Evolutionary conservation across 2,797 vertebrate species (phyloP).

Genomic region (Prionace glauca): DNA sequence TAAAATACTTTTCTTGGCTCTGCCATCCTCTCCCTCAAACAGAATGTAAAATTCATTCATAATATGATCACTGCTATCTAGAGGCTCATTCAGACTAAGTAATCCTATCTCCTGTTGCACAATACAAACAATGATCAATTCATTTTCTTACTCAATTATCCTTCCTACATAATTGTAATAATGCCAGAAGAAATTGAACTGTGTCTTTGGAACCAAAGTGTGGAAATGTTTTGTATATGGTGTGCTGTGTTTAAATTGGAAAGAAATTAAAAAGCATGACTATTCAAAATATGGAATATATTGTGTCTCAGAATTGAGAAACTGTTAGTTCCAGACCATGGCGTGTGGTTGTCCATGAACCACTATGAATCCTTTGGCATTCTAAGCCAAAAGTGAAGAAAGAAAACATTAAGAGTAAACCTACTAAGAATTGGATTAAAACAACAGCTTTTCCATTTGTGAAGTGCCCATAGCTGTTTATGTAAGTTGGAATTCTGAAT

Average conservation of each 20-base stretch:
- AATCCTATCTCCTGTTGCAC: no score
- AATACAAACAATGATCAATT: neutral
- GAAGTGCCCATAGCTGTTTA: neutral
- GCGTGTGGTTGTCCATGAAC: neutral
- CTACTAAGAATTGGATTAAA: neutral
- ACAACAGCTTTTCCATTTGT: neutral
- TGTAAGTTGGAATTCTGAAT: neutral
- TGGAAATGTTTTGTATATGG: neutral
- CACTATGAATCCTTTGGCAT: neutral
- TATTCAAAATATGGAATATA: neutral
- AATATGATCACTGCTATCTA: no score
- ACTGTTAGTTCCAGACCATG: neutral
- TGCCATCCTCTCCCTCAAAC: no score
- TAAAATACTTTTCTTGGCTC: no score
- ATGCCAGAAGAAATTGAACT: neutral
- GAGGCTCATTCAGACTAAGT: no score
- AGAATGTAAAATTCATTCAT: no score
- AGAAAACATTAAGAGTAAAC: neutral
- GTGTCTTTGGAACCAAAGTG: neutral
- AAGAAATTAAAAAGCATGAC: neutral
- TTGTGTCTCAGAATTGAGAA: neutral
- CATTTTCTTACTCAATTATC: neutral
- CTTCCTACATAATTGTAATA: neutral
- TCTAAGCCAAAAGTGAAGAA: neutral
- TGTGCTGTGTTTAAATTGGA: neutral